These are phyloP conservation scores for Luehdorfia chinensis DNA, from an alignment of 1,140 invertebrate species.

Conservation along the genomic window DNA sequence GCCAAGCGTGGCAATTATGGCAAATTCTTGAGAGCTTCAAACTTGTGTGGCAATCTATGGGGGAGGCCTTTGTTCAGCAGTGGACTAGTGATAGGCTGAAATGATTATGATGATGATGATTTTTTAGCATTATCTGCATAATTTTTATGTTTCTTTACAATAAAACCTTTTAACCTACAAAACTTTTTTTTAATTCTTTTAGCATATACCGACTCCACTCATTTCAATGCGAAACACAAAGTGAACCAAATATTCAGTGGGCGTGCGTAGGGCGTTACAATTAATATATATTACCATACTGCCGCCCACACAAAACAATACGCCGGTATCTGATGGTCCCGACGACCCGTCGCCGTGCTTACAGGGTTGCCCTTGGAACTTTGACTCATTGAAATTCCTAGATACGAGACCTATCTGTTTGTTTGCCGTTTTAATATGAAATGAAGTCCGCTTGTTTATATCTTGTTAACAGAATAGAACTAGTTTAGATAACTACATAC, in stretches of 20 bases:
- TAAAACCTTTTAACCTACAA: too few species aligned
- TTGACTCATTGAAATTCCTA: constrained; percentile 16
- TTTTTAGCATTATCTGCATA: too few species aligned
- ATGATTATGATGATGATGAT: too few species aligned
- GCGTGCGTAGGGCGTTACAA: constrained; percentile 50
- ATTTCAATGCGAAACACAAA: constrained; percentile 20
- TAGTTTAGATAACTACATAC: too few species aligned
- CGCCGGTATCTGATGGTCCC: constrained; percentile 19
- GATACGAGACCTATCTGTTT: constrained; percentile 8
- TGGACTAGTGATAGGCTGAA: too few species aligned
- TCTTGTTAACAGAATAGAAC: constrained; percentile 1
- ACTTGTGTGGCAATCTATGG: too few species aligned
- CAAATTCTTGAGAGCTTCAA: too few species aligned
- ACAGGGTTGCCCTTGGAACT: constrained; percentile 16
- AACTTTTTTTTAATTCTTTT: too few species aligned
- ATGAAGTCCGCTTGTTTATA: constrained; percentile 6
- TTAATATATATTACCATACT: constrained; percentile 49
- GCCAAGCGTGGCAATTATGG: too few species aligned
- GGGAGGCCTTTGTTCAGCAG: too few species aligned
- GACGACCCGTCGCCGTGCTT: not conserved
- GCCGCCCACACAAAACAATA: constrained; percentile 34
- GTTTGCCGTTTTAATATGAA: not conserved
- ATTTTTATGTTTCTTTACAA: too few species aligned
- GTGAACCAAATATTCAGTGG: constrained; percentile 45
- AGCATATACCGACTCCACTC: constrained; percentile 21